Evolutionary conservation across 2,113 vertebrate species (phyloP).

Genomic region (Ammospiza nelsoni): DNA sequence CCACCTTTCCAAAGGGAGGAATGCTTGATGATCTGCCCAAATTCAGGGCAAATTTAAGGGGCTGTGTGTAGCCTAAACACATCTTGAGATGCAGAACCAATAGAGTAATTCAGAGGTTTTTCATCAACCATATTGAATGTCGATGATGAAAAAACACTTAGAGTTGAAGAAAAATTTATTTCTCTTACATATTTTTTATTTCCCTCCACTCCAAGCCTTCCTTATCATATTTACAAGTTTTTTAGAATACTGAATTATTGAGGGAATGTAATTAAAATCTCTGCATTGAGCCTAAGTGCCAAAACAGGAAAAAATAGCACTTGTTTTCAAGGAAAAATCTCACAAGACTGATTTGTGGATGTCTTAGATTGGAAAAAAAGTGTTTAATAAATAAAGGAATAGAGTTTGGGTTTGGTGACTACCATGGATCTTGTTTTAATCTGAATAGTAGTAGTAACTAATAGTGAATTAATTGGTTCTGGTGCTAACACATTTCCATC

Average conservation of each 20-base stretch:
- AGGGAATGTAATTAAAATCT: background rate
- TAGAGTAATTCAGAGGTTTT: background rate
- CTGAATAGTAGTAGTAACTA: background rate
- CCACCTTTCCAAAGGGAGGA: background rate
- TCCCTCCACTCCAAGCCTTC: background rate
- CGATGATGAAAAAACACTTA: background rate
- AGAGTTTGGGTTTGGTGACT: background rate
- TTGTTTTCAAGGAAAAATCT: background rate
- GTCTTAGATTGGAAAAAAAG: background rate
- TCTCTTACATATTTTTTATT: background rate
- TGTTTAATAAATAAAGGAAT: background rate
- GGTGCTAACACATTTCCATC: background rate
- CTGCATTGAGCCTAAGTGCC: background rate
- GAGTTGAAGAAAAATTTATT: background rate
- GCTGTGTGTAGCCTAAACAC: background rate
- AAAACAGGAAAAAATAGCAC: background rate
- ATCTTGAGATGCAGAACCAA: background rate
- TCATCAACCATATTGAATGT: background rate
- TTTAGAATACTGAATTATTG: background rate
- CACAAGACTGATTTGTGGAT: background rate
- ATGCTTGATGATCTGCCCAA: background rate
- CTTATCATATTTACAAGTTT: background rate
- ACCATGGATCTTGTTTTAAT: background rate
- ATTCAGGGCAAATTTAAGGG: background rate
- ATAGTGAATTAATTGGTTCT: background rate